Evolutionary conservation across 2,888 invertebrate genomes (phyloP).

Genomic region (Amphipoea lucens): DNA sequence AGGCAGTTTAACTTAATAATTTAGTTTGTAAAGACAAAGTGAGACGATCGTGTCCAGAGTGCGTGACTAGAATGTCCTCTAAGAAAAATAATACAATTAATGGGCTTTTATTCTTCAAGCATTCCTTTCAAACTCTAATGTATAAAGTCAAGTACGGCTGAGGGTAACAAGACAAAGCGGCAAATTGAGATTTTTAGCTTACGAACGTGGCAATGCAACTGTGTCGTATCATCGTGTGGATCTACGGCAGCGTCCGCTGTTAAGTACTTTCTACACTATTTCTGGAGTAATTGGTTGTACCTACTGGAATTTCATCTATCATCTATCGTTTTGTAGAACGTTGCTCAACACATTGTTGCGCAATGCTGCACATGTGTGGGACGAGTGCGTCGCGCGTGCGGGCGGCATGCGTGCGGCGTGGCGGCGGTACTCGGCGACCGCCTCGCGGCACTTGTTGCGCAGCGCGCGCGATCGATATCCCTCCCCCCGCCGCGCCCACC

Average conservation of each 20-base stretch:
- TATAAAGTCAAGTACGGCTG: conserved; percentile 6
- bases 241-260: neutral
- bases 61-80: conserved; percentile 33
- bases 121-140: conserved; percentile 9
- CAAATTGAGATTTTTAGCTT: neutral
- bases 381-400: neutral
- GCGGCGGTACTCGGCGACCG: conserved; percentile 45
- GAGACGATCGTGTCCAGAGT: conserved; percentile 25
- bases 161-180: neutral
- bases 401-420: conserved; percentile 27
- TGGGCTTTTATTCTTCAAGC: conserved; percentile 14
- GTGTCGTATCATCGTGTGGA: neutral
- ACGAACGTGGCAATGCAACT: neutral
- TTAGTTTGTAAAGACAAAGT: conserved; percentile 50
- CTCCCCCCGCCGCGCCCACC: conserved; percentile 67
- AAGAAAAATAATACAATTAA: conserved; percentile 43
- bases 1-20: conserved; percentile 46
- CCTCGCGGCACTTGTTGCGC: conserved; percentile 86
- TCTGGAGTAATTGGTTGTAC: neutral
- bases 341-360: neutral
- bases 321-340: neutral
- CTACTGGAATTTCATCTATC: neutral
- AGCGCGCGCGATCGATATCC: conserved; percentile 83
- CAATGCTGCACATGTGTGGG: neutral
- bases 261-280: neutral